phyloP scores from a whole-genome alignment of 2,888 invertebrate genomes.

The Cenopis cana region DNA sequence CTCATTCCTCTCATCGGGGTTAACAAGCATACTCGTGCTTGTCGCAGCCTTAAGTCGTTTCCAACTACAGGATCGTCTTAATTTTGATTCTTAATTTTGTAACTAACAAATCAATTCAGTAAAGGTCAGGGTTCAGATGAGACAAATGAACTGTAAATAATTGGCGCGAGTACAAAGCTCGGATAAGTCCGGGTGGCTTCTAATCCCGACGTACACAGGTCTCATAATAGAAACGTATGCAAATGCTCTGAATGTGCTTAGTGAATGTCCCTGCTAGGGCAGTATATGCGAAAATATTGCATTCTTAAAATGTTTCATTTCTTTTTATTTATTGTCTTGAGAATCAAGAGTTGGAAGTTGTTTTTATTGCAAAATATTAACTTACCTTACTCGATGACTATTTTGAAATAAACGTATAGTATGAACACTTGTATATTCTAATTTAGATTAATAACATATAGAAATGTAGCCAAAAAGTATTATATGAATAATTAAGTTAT shows the following conservation, averaged over 20 bases:
- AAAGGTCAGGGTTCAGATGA: neutral
- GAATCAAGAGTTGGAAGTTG: neutral
- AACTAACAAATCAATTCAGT: conserved; percentile 8
- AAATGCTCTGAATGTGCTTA: conserved; percentile 73
- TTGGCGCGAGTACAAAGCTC: conserved; percentile 47
- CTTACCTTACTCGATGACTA: too few relatives aligned
- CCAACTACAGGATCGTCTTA: neutral
- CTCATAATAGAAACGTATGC: conserved; percentile 71
- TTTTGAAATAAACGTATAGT: too few relatives aligned
- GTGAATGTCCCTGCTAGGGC: conserved; percentile 47
- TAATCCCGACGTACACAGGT: conserved; percentile 67
- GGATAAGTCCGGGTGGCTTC: conserved; percentile 63
- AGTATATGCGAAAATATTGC: conserved; percentile 57
- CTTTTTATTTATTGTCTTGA: neutral
- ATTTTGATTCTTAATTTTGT: neutral
- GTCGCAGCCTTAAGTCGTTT: too few relatives aligned
- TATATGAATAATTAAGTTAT: too few relatives aligned
- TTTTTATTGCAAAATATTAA: too few relatives aligned
- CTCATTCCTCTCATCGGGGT: too few relatives aligned
- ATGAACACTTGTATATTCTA: too few relatives aligned
- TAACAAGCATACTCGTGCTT: too few relatives aligned
- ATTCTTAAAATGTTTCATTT: conserved; percentile 4
- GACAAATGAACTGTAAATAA: conserved; percentile 32
- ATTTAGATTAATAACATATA: too few relatives aligned
- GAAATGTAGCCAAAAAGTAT: too few relatives aligned